Evolutionary conservation across 2,113 vertebrate species (phyloP).

Genomic region (Perccottus glenii): DNA sequence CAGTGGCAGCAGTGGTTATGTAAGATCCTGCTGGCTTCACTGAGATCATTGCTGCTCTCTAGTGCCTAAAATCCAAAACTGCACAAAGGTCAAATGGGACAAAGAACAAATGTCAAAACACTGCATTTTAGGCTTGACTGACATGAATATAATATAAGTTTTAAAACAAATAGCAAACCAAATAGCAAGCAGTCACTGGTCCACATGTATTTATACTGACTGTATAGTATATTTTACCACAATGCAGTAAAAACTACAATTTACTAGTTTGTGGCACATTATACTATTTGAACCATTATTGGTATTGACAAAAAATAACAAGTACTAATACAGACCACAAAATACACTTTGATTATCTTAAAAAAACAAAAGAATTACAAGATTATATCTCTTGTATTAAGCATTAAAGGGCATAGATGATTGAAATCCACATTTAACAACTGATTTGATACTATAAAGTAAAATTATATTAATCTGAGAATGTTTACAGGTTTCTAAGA

Average conservation of each 20-base stretch:
- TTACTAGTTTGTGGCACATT: too few species aligned
- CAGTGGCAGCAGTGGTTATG: slow-evolving; percentile 63
- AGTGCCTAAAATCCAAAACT: slow-evolving; percentile 45
- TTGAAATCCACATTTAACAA: too few species aligned
- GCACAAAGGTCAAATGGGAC: slow-evolving; percentile 69
- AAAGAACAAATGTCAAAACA: slow-evolving; percentile 34
- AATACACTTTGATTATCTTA: neutral
- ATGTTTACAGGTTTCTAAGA: too few species aligned
- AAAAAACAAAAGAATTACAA: neutral
- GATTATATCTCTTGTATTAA: neutral
- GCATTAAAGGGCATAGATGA: too few species aligned
- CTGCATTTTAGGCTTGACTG: neutral
- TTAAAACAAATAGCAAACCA: too few species aligned
- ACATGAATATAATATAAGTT: neutral
- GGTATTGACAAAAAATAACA: neutral
- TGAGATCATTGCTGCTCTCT: slow-evolving; percentile 68
- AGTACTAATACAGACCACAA: neutral
- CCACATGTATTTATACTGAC: too few species aligned
- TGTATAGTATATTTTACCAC: too few species aligned
- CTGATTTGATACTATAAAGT: too few species aligned
- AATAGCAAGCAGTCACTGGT: too few species aligned
- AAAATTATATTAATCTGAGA: too few species aligned
- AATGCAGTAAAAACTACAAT: too few species aligned
- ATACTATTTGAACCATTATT: too few species aligned
- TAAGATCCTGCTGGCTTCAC: slow-evolving; percentile 44